These are phyloP conservation scores for Steinernema scapterisci DNA, from an alignment of 2,888 invertebrate species.

Conservation along the genomic window DNA sequence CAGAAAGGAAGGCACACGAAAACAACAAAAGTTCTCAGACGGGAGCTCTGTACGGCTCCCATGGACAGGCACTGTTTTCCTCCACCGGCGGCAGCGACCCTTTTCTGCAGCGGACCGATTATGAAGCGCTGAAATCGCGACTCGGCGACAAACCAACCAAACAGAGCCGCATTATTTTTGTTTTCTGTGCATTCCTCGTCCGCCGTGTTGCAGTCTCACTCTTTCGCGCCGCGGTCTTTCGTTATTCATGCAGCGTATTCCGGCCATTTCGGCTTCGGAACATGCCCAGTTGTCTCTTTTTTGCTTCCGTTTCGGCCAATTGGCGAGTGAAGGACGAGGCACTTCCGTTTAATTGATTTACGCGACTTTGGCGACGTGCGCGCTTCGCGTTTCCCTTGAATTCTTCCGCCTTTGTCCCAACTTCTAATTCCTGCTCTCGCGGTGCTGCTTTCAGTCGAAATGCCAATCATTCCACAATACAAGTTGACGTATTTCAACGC, in stretches of 20 bases:
- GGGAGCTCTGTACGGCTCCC: too few relatives aligned
- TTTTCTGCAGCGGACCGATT: background rate
- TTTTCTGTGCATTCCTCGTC: background rate
- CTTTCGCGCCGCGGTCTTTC: background rate
- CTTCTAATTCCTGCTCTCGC: background rate
- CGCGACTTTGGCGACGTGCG: background rate
- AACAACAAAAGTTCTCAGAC: background rate
- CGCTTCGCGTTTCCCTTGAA: background rate
- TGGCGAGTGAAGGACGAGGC: slow-evolving; percentile 7
- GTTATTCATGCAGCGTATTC: background rate
- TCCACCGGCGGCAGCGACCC: background rate
- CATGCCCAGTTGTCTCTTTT: background rate
- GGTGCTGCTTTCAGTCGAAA: background rate
- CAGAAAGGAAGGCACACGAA: background rate
- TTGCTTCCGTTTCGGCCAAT: background rate
- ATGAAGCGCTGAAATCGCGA: background rate
- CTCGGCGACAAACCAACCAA: background rate
- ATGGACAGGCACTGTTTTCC: too few relatives aligned
- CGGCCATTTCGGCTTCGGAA: background rate
- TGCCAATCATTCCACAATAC: slow-evolving; percentile 36
- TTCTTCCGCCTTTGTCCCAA: background rate
- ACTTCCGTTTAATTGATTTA: slow-evolving; percentile 25
- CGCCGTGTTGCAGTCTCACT: background rate
- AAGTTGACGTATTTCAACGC: slow-evolving; percentile 44
- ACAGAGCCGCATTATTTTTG: slow-evolving; percentile 16